Conservation (phyloP, 2,113 vertebrate species). For the Apteryx mantelli region DNA sequence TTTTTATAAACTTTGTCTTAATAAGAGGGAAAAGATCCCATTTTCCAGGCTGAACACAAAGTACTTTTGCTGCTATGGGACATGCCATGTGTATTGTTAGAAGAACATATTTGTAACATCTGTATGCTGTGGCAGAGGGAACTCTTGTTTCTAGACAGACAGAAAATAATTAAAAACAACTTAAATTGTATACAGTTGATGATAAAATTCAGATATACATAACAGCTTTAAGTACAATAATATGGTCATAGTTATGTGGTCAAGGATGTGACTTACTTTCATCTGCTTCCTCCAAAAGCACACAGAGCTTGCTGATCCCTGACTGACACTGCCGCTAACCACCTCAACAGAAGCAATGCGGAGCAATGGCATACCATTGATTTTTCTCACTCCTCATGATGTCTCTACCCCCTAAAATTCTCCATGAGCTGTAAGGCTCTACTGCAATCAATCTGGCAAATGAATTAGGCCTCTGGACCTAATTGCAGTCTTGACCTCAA, state of each 20-base stretch:
- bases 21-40: conserved; percentile 7
- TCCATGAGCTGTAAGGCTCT: neutral
- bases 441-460: neutral
- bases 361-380: neutral
- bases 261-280: neutral
- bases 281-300: neutral
- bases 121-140: neutral
- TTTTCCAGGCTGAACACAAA: conserved; percentile 62
- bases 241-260: neutral
- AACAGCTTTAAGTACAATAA: neutral
- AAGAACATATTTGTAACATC: conserved; percentile 20
- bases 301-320: neutral
- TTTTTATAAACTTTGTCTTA: conserved; percentile 43
- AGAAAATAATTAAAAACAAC: conserved; percentile 10
- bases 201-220: neutral
- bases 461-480: neutral
- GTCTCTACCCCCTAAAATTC: neutral
- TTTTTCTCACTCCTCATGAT: neutral
- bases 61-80: conserved; percentile 57
- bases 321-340: fast-evolving
- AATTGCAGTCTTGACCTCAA: neutral
- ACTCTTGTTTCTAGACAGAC: neutral
- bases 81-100: conserved; percentile 6
- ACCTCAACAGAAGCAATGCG: neutral
- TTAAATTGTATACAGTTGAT: neutral